Evolutionary conservation across 2,797 vertebrate genomes (phyloP).

Genomic region (Tadarida brasiliensis): DNA sequence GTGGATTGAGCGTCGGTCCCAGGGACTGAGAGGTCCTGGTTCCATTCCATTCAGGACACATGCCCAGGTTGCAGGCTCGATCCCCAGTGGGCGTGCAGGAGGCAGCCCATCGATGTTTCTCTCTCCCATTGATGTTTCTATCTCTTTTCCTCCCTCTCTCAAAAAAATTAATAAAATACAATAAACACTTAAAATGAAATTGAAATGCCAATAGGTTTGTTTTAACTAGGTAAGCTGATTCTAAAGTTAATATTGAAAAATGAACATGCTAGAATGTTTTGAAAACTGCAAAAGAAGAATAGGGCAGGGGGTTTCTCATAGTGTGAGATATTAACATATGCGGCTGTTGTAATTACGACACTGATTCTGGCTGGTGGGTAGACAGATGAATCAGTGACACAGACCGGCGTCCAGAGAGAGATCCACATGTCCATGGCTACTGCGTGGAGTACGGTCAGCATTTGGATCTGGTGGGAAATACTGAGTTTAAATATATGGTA

Average conservation of each 20-base stretch:
- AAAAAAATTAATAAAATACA: too few species aligned
- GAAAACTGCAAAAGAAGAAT: constrained; percentile 22
- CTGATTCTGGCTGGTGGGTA: not conserved
- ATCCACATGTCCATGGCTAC: not conserved
- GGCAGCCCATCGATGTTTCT: too few species aligned
- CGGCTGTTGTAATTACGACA: not conserved
- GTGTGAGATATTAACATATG: not conserved
- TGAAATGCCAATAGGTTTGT: not conserved
- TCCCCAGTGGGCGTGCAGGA: too few species aligned
- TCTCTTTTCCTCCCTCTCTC: too few species aligned
- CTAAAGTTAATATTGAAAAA: not conserved
- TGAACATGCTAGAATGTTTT: constrained; percentile 49
- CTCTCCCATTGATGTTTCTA: too few species aligned
- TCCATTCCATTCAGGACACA: too few species aligned
- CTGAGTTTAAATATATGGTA: not conserved
- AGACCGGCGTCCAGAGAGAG: not conserved
- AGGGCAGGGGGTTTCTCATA: not conserved
- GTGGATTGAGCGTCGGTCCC: too few species aligned
- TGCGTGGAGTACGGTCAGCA: not conserved
- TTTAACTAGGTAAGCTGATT: not conserved
- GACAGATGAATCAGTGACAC: not conserved
- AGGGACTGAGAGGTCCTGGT: too few species aligned
- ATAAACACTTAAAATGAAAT: not conserved
- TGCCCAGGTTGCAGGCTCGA: too few species aligned
- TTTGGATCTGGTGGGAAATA: not conserved